Evolutionary conservation across 2,888 invertebrate species (phyloP).

Genomic region (Drosophila monieri): DNA sequence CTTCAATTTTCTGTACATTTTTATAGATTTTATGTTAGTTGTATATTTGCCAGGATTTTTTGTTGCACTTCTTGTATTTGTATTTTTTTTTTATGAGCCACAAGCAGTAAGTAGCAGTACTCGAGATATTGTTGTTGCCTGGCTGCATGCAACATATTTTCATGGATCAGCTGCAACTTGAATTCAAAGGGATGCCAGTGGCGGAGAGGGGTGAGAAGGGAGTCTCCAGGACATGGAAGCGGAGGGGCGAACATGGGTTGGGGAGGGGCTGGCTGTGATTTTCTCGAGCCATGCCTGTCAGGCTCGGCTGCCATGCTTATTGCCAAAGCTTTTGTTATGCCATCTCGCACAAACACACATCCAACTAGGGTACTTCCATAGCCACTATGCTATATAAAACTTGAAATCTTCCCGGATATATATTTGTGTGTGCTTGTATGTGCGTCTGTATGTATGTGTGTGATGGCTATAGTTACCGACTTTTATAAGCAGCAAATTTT

Average conservation of each 20-base stretch:
- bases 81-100: conserved; percentile 52
- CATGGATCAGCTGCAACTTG: conserved; percentile 79
- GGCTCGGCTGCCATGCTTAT: conserved; percentile 47
- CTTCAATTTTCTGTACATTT: conserved; percentile 54
- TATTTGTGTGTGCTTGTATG: conserved; percentile 31
- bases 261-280: conserved; percentile 34
- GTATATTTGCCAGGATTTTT: conserved; percentile 31
- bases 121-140: conserved; percentile 51
- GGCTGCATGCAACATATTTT: conserved; percentile 70
- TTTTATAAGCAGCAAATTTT: conserved; percentile 74
- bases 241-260: background rate
- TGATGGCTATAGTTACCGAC: conserved; percentile 47
- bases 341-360: conserved; percentile 43
- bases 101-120: conserved; percentile 61
- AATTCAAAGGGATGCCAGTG: conserved; percentile 61
- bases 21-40: conserved; percentile 45
- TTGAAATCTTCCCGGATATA: conserved; percentile 37
- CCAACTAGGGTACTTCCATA: conserved; percentile 25
- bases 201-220: conserved; percentile 11
- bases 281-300: conserved; percentile 39
- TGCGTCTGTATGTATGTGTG: conserved; percentile 33
- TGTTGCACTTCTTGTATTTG: background rate
- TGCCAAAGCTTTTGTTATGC: conserved; percentile 69
- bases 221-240: conserved; percentile 9
- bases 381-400: conserved; percentile 36